Evolutionary conservation across 2,888 invertebrate species (phyloP).

Genomic region (Flexamia atlantica): DNA sequence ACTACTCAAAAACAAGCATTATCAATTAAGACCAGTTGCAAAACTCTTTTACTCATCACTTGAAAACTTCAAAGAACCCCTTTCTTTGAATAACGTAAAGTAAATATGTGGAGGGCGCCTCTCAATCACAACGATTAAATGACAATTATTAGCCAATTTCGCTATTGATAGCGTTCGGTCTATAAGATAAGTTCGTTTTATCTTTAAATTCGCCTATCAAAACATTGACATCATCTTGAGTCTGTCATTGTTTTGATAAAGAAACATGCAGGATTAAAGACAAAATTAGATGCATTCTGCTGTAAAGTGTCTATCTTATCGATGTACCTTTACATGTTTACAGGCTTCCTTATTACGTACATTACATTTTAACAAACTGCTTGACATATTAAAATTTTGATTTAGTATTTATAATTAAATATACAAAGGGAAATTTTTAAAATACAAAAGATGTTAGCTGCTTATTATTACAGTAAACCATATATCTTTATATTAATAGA

Average conservation of each 20-base stretch:
- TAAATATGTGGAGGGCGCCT: not conserved
- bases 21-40: not conserved
- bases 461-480: no score
- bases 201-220: slow-evolving; percentile 18
- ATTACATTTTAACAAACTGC: no score
- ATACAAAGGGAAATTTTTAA: no score
- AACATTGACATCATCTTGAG: slow-evolving; percentile 23
- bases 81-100: not conserved
- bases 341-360: no score
- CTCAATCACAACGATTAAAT: slow-evolving; percentile 5
- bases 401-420: no score
- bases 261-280: not conserved
- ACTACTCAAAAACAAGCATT: not conserved
- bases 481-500: no score
- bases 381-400: no score
- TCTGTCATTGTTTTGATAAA: slow-evolving; percentile 11
- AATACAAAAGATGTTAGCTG: no score
- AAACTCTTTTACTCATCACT: not conserved
- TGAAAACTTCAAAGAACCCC: not conserved
- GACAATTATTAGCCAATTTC: slow-evolving; percentile 18
- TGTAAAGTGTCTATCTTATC: no score
- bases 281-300: not conserved
- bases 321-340: no score
- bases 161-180: slow-evolving; percentile 37
- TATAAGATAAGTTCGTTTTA: slow-evolving; percentile 37